Conservation (phyloP, 2,888 invertebrate species). For the Phaonia tiefii region DNA sequence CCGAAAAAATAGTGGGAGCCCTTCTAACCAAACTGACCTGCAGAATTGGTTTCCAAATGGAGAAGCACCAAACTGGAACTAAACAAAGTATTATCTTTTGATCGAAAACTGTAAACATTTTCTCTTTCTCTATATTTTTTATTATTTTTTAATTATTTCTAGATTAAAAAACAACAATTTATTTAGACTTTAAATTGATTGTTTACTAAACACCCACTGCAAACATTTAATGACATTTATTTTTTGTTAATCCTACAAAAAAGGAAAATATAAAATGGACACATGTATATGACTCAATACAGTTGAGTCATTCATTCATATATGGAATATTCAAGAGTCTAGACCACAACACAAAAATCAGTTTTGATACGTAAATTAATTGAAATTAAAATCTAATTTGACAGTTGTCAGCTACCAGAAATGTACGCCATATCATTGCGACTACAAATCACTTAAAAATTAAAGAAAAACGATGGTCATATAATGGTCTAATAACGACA, state of each 20-base stretch:
- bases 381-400: slow-evolving; percentile 51
- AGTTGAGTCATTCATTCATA: slow-evolving; percentile 22
- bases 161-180: neutral
- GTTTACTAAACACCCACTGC: slow-evolving; percentile 28
- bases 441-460: too few relatives aligned
- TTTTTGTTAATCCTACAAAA: slow-evolving; percentile 6
- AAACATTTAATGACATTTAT: slow-evolving; percentile 27
- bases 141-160: slow-evolving; percentile 8
- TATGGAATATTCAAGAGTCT: neutral
- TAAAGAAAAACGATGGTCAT: too few relatives aligned
- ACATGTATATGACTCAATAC: too few relatives aligned
- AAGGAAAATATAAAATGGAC: too few relatives aligned
- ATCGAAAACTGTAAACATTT: too few relatives aligned
- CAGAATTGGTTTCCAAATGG: too few relatives aligned
- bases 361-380: slow-evolving; percentile 29
- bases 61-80: too few relatives aligned
- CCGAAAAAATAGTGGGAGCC: too few relatives aligned
- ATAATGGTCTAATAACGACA: too few relatives aligned
- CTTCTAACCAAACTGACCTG: too few relatives aligned
- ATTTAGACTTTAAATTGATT: slow-evolving; percentile 21
- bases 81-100: too few relatives aligned
- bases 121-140: neutral
- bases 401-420: slow-evolving; percentile 41
- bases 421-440: too few relatives aligned
- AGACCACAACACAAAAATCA: slow-evolving; percentile 5